Evolutionary conservation across 2,888 invertebrate species (phyloP).

Genomic region (Callinectes sapidus): DNA sequence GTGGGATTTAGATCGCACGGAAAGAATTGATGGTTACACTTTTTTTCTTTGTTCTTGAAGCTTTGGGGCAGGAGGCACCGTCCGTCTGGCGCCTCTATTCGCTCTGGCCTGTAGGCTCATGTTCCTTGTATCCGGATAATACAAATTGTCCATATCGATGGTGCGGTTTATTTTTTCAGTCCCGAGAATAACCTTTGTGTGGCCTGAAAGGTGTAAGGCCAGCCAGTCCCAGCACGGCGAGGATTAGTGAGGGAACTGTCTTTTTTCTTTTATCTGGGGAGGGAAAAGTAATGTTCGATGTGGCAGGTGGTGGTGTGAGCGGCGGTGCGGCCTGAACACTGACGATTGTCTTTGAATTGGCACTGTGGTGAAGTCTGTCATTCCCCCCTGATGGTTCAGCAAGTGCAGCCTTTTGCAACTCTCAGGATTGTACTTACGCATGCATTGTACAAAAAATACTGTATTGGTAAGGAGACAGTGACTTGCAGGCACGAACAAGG

Average conservation of each 20-base stretch:
- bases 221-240: background rate
- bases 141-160: background rate
- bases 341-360: background rate
- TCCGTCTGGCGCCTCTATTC: background rate
- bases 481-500: background rate
- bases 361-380: background rate
- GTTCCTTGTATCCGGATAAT: background rate
- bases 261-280: background rate
- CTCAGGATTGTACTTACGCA: background rate
- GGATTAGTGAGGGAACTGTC: background rate
- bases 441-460: background rate
- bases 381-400: background rate
- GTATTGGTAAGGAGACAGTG: background rate
- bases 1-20: background rate
- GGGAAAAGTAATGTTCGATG: background rate
- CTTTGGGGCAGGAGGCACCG: background rate
- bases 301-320: background rate
- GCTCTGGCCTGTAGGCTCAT: background rate
- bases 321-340: background rate
- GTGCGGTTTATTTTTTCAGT: background rate
- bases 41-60: background rate
- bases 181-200: background rate
- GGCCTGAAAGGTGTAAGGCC: background rate
- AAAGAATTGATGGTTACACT: background rate
- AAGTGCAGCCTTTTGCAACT: background rate